phyloP scores from a whole-genome alignment of 2,888 invertebrate species.

The Dione juno region DNA sequence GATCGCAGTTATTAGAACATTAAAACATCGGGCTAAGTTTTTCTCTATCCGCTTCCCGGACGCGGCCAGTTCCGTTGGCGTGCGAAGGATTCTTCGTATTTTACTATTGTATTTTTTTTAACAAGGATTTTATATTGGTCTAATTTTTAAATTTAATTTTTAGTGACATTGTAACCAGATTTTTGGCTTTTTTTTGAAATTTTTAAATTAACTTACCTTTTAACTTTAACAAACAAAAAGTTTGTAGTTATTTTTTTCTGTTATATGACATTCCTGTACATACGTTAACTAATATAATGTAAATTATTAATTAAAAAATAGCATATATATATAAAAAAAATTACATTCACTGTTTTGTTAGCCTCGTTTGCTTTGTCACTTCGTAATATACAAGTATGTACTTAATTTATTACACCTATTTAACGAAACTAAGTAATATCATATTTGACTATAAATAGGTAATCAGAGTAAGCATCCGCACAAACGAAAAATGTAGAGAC shows the following conservation, averaged over 20 bases:
- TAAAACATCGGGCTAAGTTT: conserved; percentile 46
- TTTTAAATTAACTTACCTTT: too few species aligned
- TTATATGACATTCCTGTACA: neutral
- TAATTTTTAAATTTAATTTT: neutral
- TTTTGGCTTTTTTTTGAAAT: neutral
- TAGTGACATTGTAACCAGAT: neutral
- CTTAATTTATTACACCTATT: conserved; percentile 55
- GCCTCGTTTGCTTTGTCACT: conserved; percentile 78
- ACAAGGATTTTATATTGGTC: neutral
- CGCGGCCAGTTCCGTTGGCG: conserved; percentile 71
- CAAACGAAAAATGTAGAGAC: conserved; percentile 37
- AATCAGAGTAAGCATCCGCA: conserved; percentile 76
- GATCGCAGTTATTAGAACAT: conserved; percentile 53
- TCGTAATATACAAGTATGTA: conserved; percentile 56
- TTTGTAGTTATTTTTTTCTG: too few species aligned
- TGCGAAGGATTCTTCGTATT: conserved; percentile 54
- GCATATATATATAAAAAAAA: neutral
- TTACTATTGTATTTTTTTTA: neutral
- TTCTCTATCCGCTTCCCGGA: conserved; percentile 78
- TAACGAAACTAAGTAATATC: conserved; percentile 59
- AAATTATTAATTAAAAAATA: conserved; percentile 16
- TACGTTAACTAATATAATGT: conserved; percentile 5
- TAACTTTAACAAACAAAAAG: too few species aligned
- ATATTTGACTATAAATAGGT: conserved; percentile 78
- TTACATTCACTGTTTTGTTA: conserved; percentile 47